A percentile compares a stretch with the other conserved stretches of the same genome.
Conservation (phyloP, 1,140 invertebrate species). For the Drosophila parabipectinata region DNA sequence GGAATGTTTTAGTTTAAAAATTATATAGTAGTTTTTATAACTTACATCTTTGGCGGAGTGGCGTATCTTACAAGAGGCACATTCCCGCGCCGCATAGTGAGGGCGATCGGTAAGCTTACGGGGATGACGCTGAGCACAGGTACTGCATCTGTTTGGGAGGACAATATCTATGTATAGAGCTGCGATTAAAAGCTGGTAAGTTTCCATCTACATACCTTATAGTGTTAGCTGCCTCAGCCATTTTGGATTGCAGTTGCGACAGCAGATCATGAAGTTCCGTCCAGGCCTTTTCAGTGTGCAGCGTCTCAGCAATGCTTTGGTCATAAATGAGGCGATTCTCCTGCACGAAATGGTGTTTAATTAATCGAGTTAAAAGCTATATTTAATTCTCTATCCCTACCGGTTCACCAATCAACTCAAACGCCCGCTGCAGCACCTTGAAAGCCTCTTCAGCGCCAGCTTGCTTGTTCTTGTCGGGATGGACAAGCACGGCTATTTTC, state of each 20-base stretch:
- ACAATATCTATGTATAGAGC: neutral
- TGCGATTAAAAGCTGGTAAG: no score
- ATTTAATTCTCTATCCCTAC: conserved; percentile 84
- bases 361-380: neutral
- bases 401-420: conserved; percentile 96
- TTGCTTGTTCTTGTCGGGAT: conserved; percentile 97
- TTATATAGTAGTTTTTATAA: neutral
- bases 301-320: conserved; percentile 88
- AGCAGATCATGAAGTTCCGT: conserved; percentile 92
- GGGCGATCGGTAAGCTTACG: conserved; percentile 92
- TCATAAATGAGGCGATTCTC: conserved; percentile 91
- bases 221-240: conserved; percentile 95
- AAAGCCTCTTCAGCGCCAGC: conserved; percentile 97
- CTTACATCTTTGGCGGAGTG: conserved; percentile 95
- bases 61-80: conserved; percentile 93
- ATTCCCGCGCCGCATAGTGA: conserved; percentile 95
- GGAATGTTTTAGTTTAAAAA: no score
- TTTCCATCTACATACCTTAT: conserved; percentile 86
- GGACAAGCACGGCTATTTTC: conserved; percentile 95
- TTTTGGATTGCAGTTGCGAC: conserved; percentile 95
- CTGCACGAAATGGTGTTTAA: conserved; percentile 84
- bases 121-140: conserved; percentile 95
- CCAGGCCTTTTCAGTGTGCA: conserved; percentile 93
- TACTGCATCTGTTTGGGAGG: conserved; percentile 88
- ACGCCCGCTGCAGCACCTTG: conserved; percentile 96